Base-by-base conservation (phyloP, 2,113 vertebrate species). In the Nematolebias whitei region DNA sequence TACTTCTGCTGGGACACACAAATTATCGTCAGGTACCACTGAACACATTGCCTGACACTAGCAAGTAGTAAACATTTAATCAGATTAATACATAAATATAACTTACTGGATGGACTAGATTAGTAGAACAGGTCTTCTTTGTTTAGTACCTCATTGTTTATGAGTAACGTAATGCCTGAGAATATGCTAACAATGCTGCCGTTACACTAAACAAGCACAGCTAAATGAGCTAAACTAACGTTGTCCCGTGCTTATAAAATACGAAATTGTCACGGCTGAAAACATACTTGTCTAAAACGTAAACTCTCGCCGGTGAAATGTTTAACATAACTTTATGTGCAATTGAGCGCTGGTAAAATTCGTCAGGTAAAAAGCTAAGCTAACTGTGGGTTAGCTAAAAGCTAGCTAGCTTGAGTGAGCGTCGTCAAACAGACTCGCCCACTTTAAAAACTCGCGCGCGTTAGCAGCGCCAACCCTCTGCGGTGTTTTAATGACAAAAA, bases 381-480 rank as follows among this genome's bases (percentile, higher is more conserved):
- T 73, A 78, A 19, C 71, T 41, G 1, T 0, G 20, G 57, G 59
- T 56, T 11, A 35, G 16, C 63, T 32, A 43, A 6, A 10, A 35
- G 16, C 63, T 32, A 43, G 11, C 23, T 15, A n/a, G 24, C 52
- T 11, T 19, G 15, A n/a, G 5, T 15, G 14, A 44, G 43, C 43
- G 2, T 43, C 14, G 15, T 11, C 32, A 18, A 38, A 26, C 24
- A 32, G 74, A 49, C 59, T 85, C 70, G 67, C 79, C 84, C 68
- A 74, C 82, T 87, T 93, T 91, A 79, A 92, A 93, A 92, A 85
- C 63, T 89, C 90, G 87, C 92, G 92, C 87, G 86, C 78, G 57
- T 23, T 44, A 74, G 58, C 85, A 88, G 90, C 92, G 90, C 84
- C 84, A 89, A 90, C 79, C 29, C 63, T 3, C 40, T 14, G 51